phyloP scores from a whole-genome alignment of 2,888 invertebrate genomes.

The Bembecia ichneumoniformis region DNA sequence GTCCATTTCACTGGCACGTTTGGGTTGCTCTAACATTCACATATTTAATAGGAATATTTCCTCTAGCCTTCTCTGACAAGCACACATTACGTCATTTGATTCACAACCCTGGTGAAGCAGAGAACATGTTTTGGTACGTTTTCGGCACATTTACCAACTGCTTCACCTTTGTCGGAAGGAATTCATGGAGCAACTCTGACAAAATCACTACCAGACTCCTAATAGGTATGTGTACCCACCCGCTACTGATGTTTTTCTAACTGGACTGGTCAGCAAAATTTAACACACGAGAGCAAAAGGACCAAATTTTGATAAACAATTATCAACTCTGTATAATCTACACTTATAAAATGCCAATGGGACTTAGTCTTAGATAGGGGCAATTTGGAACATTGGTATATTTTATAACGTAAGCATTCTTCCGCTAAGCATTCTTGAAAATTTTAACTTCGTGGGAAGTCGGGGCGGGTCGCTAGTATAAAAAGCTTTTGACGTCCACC shows the following conservation, averaged over 20 bases:
- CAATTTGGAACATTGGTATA: too few species aligned
- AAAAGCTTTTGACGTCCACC: too few species aligned
- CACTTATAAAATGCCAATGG: too few species aligned
- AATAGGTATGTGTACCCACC: conserved; percentile 69
- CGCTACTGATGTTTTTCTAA: background rate
- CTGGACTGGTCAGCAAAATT: background rate
- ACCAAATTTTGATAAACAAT: too few species aligned
- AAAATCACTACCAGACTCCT: conserved; percentile 80
- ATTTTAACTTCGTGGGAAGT: too few species aligned
- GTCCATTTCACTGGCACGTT: conserved; percentile 86
- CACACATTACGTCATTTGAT: conserved; percentile 76
- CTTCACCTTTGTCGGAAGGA: conserved; percentile 78
- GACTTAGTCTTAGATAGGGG: too few species aligned
- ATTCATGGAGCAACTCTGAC: conserved; percentile 79
- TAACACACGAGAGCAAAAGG: background rate
- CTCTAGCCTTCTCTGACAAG: conserved; percentile 81
- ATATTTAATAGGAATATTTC: conserved; percentile 82
- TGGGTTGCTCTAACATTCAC: conserved; percentile 81
- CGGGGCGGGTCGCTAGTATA: too few species aligned
- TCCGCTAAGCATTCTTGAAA: too few species aligned
- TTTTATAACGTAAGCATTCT: too few species aligned
- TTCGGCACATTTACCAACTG: conserved; percentile 89
- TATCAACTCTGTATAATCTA: too few species aligned
- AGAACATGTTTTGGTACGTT: conserved; percentile 91
- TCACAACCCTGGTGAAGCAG: conserved; percentile 79